Percentiles rank a stretch among this genome's conserved stretches.
Conservation (phyloP, 2,797 vertebrate species). For the Trichosurus vulpecula region DNA sequence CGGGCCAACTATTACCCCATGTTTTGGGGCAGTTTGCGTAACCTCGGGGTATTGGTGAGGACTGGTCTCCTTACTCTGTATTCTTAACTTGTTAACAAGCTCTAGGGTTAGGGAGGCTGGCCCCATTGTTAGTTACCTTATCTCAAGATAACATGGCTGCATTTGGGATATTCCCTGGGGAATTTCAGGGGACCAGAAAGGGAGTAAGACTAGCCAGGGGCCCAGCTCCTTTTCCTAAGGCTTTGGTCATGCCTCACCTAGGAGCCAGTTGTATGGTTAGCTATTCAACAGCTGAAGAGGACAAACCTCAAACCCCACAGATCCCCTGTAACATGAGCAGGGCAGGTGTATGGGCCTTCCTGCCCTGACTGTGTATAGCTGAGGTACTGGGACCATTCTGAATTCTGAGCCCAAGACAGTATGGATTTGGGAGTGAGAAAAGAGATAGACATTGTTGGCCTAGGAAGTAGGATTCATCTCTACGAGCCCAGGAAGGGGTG, state of each 20-base stretch:
- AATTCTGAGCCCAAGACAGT: not conserved
- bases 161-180: not conserved
- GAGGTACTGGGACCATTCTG: not conserved
- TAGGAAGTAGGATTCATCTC: not conserved
- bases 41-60: not conserved
- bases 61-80: not conserved
- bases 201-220: too few relatives aligned
- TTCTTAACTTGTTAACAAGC: not conserved
- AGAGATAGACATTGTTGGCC: not conserved
- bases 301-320: not conserved
- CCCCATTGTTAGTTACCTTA: fast-evolving
- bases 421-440: not conserved
- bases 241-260: not conserved
- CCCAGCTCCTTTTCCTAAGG: not conserved
- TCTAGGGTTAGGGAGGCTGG: not conserved
- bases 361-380: fast-evolving
- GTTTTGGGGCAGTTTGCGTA: not conserved
- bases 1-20: slow-evolving; percentile 68
- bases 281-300: not conserved
- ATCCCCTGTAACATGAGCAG: not conserved
- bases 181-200: fast-evolving
- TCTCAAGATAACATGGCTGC: not conserved
- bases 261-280: not conserved
- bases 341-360: not conserved
- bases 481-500: not conserved